Base-by-base conservation (phyloP, 1,140 invertebrate genomes). In the Venustaconcha ellipsiformis region DNA sequence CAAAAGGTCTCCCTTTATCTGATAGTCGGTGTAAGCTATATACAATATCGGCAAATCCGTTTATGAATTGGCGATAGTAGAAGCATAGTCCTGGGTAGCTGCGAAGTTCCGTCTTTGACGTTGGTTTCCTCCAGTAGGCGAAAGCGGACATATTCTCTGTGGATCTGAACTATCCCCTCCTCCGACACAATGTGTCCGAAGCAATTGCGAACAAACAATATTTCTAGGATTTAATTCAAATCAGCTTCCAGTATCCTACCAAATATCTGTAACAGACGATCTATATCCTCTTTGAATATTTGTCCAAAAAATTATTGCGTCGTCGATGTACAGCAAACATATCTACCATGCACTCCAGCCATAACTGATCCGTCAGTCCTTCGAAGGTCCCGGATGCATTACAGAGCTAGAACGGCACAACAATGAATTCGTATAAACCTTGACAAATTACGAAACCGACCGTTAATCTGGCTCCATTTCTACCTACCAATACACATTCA, bases 301-400 rank as follows among this genome's bases (percentile, higher is more conserved):
- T 20, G 60, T n/a, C 70, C 62, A 69, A 71, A 71, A 1, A 4
- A 30, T 30, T 2, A 3, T 30, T 30, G 2, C 2, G 26, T 30
- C 26, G 26, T 30, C 26, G 26, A 30, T 2, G 26, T 30, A 30
- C 26, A 30, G 2, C 26, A 30, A 30, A 30, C 26, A 30, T 30
- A 59, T 73, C 14, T 72, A 18, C 78, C 80, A 76, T 77, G 74
- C 17, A 81, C 67, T 55, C 80, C 81, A 18, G 26, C 20, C 64
- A 85, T 68, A 1, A 84, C 70, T 17, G 58, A 13, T 81, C 68
- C 74, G 88, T 85, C 14, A 79, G 62, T 73, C 26, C 2, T 30
- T 30, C 26, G 26, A 30, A 30, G 26, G 26, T 30, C 26, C 2
- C 26, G 26, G 26, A 72, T 48, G 71, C 73, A 68, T 80, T 85